A percentile compares a stretch with the other conserved stretches of the same genome.
Conservation (phyloP, 2,888 invertebrate species). For the Pterostichus madidus region DNA sequence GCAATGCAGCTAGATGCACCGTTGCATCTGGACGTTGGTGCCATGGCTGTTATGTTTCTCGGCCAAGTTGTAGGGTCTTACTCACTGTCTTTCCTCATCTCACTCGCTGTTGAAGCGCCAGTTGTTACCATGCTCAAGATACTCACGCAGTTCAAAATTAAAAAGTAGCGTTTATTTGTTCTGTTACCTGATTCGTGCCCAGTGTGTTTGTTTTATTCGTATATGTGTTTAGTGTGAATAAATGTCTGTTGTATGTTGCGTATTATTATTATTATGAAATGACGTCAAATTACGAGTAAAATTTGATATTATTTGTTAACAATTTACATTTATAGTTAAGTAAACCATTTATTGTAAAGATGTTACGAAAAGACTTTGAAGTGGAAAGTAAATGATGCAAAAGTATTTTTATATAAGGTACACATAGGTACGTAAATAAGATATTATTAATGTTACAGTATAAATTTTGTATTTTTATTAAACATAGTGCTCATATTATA, state of each 20-base stretch:
- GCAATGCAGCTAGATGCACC: slow-evolving; percentile 91
- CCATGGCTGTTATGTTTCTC: slow-evolving; percentile 88
- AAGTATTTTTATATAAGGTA: slow-evolving; percentile 28
- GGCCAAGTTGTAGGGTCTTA: slow-evolving; percentile 91
- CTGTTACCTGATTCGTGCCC: slow-evolving; percentile 18
- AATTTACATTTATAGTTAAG: slow-evolving; percentile 1
- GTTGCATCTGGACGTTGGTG: slow-evolving; percentile 87
- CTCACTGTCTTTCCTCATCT: slow-evolving; percentile 87
- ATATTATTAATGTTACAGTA: neutral
- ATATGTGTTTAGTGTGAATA: neutral
- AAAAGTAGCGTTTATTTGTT: slow-evolving; percentile 20
- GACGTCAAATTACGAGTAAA: neutral
- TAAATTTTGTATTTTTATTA: neutral
- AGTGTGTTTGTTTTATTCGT: slow-evolving; percentile 1
- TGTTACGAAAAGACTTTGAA: slow-evolving; percentile 25
- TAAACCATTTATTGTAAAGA: neutral
- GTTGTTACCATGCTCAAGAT: slow-evolving; percentile 89
- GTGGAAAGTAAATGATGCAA: neutral
- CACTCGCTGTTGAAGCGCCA: slow-evolving; percentile 91
- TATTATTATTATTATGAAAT: neutral
- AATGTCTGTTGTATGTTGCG: slow-evolving; percentile 13
- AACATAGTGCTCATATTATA: neutral
- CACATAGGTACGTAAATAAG: neutral
- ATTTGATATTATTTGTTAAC: slow-evolving; percentile 31
- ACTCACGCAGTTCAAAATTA: slow-evolving; percentile 70